Conservation (phyloP, 2,888 invertebrate species). For the Exocentrus adspersus region DNA sequence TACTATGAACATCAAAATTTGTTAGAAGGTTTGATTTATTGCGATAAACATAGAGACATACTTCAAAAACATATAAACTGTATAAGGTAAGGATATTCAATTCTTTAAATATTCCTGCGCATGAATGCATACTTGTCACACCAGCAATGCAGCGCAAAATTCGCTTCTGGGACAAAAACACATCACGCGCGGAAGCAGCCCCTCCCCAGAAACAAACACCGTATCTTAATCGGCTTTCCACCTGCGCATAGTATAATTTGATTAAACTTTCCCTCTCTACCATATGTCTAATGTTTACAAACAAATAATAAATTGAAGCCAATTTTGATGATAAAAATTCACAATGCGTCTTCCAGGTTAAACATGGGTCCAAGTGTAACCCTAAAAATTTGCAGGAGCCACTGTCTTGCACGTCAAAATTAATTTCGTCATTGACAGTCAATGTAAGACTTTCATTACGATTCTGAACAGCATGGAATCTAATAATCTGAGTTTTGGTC, state of each 20-base stretch:
- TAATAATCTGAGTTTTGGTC: background rate
- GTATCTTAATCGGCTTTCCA: background rate
- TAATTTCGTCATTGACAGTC: background rate
- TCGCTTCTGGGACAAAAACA: background rate
- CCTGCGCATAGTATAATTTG: background rate
- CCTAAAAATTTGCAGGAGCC: background rate
- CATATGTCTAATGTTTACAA: background rate
- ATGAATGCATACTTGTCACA: background rate
- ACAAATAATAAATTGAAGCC: background rate
- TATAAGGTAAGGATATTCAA: background rate
- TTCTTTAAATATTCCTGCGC: background rate
- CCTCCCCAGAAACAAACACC: background rate
- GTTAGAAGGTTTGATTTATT: too few species aligned
- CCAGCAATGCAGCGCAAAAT: background rate
- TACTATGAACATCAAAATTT: too few species aligned
- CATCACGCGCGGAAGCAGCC: background rate
- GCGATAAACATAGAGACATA: too few species aligned
- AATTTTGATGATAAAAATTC: background rate
- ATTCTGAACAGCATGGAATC: background rate
- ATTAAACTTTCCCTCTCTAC: background rate
- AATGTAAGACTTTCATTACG: background rate
- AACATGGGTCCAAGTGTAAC: background rate
- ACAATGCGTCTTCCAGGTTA: background rate
- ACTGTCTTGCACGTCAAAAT: background rate
- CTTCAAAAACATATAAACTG: too few species aligned